phyloP scores from a whole-genome alignment of 2,888 invertebrate genomes.

The Tinea trinotella region DNA sequence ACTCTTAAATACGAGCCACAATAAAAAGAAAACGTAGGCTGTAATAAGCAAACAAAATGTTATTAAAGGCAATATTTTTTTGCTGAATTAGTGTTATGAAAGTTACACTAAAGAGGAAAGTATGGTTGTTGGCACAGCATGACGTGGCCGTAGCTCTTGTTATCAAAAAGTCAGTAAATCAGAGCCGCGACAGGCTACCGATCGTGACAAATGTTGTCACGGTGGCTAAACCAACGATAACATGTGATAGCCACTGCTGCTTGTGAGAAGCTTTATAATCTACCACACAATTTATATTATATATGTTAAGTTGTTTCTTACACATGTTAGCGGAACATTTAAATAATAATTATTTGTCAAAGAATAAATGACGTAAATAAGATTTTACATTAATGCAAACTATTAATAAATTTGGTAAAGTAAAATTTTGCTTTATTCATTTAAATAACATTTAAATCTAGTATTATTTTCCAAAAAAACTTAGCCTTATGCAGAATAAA shows the following conservation, averaged over 20 bases:
- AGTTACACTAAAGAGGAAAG: conserved; percentile 3
- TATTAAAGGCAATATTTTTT: no score
- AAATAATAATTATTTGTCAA: background rate
- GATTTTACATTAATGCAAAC: no score
- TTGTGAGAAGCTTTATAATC: conserved; percentile 7
- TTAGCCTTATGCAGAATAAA: no score
- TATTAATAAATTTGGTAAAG: no score
- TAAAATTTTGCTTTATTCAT: no score
- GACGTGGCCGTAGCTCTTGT: conserved; percentile 4
- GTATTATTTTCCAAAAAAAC: no score
- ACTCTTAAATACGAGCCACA: no score
- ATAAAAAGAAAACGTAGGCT: no score
- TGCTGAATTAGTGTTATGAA: conserved; percentile 12
- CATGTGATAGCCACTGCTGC: conserved; percentile 14
- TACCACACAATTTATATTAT: background rate
- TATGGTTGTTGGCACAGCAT: conserved; percentile 6
- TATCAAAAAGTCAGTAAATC: conserved; percentile 40
- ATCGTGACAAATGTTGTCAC: conserved; percentile 54
- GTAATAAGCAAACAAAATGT: no score
- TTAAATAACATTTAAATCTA: no score
- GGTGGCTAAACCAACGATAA: conserved; percentile 15
- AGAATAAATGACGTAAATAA: background rate
- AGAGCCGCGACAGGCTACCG: conserved; percentile 52
- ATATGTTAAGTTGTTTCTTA: background rate
- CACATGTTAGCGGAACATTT: no score